These are phyloP conservation scores for Pseudopodoces humilis DNA, from an alignment of 2,113 vertebrate genomes.

Conservation along the genomic window DNA sequence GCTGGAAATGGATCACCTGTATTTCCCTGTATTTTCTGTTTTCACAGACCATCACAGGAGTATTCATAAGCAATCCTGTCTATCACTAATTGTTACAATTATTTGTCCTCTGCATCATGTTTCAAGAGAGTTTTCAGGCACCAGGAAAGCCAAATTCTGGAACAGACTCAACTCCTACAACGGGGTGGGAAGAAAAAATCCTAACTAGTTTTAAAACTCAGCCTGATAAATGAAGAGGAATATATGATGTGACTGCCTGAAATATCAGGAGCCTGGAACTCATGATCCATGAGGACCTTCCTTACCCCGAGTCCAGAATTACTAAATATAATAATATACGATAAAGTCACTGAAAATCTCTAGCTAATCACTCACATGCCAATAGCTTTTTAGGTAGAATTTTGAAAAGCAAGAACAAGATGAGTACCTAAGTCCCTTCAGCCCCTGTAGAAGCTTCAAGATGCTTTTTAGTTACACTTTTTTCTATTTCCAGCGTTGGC, in stretches of 20 bases:
- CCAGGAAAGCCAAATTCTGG: background rate
- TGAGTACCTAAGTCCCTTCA: background rate
- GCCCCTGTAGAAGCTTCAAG: background rate
- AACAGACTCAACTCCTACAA: background rate
- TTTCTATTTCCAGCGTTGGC: background rate
- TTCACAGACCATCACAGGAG: background rate
- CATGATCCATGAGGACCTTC: background rate
- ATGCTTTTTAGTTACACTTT: background rate
- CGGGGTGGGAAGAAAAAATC: background rate
- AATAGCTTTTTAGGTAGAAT: background rate
- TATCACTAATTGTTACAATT: background rate
- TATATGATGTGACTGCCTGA: conserved; percentile 25
- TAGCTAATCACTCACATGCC: background rate
- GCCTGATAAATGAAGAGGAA: conserved; percentile 25
- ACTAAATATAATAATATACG: background rate
- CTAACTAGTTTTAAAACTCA: conserved; percentile 32
- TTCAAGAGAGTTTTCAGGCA: background rate
- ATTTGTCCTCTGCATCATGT: background rate
- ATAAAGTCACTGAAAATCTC: conserved; percentile 30
- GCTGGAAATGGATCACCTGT: background rate
- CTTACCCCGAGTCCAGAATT: background rate
- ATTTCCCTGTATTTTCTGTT: background rate
- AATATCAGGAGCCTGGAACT: conserved; percentile 42
- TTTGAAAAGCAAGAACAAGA: background rate
- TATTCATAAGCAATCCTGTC: background rate